phyloP scores from a whole-genome alignment of 2,797 vertebrate genomes.

The Enteromius radiatus region DNA sequence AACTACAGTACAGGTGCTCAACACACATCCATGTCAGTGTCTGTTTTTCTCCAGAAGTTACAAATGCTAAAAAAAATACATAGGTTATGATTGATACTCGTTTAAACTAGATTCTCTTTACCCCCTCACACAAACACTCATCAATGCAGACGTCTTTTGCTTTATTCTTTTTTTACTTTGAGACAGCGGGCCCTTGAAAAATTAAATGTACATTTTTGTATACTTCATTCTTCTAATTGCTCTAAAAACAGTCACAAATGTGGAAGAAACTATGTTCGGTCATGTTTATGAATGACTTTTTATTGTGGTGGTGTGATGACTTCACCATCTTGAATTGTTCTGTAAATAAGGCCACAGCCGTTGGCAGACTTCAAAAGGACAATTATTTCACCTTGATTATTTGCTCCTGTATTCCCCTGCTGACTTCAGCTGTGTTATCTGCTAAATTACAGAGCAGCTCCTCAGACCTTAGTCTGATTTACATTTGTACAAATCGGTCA shows the following conservation, averaged over 20 bases:
- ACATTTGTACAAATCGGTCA: constrained; percentile 28
- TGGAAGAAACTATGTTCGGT: constrained; percentile 52
- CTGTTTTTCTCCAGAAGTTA: not conserved
- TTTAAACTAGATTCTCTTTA: not conserved
- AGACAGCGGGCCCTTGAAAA: not conserved
- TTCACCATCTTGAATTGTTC: constrained; percentile 23
- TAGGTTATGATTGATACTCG: not conserved
- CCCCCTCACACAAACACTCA: not conserved
- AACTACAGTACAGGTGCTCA: not conserved
- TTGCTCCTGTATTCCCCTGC: constrained; percentile 39
- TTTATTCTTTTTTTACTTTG: not conserved
- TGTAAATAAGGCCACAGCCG: constrained; percentile 45
- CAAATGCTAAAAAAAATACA: no score
- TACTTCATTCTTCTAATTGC: constrained; percentile 21
- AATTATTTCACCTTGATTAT: constrained; percentile 50
- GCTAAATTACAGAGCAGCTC: constrained; percentile 54
- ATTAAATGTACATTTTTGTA: not conserved
- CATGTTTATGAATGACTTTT: constrained; percentile 48
- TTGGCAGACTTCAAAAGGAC: constrained; percentile 40
- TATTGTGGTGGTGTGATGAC: constrained; percentile 57
- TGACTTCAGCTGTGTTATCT: constrained; percentile 46
- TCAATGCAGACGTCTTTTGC: not conserved
- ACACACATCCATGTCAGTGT: not conserved
- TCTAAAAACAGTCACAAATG: constrained; percentile 7
- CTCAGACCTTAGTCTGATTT: constrained; percentile 29